A percentile compares a stretch with the other conserved stretches of the same genome.
Conservation (phyloP, 2,888 invertebrate species). For the Thysanoteuthis rhombus region DNA sequence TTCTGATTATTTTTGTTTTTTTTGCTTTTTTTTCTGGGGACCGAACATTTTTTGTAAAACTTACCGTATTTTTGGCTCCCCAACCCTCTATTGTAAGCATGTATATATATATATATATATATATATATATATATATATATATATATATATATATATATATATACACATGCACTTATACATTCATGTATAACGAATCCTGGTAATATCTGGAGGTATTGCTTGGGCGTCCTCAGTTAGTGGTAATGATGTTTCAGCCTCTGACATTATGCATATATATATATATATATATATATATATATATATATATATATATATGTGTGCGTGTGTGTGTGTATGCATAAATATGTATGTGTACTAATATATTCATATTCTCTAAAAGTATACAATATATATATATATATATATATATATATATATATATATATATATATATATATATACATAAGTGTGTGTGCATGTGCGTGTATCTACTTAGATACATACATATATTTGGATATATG, state of each 20-base stretch:
- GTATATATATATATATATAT: background rate
- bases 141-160: conserved; percentile 14
- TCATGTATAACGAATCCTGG: too few relatives aligned
- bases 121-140: conserved; percentile 13
- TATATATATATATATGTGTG: background rate
- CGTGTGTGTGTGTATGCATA: background rate
- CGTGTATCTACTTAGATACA: too few relatives aligned
- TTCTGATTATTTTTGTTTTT: too few relatives aligned
- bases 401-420: conserved; percentile 14
- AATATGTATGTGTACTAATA: background rate
- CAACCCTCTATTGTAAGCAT: too few relatives aligned
- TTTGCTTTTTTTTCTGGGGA: too few relatives aligned
- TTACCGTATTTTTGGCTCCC: too few relatives aligned
- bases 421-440: background rate
- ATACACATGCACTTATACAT: too few relatives aligned
- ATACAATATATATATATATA: conserved; percentile 12
- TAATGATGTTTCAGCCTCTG: too few relatives aligned
- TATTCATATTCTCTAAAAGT: background rate
- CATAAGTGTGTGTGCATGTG: background rate
- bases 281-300: background rate
- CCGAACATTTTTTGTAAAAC: too few relatives aligned
- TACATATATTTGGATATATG: too few relatives aligned
- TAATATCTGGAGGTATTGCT: too few relatives aligned
- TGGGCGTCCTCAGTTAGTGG: too few relatives aligned
- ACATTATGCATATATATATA: conserved; percentile 17